Conservation (phyloP, 2,113 vertebrate genomes). For the Phalacrocorax brasilianus region DNA sequence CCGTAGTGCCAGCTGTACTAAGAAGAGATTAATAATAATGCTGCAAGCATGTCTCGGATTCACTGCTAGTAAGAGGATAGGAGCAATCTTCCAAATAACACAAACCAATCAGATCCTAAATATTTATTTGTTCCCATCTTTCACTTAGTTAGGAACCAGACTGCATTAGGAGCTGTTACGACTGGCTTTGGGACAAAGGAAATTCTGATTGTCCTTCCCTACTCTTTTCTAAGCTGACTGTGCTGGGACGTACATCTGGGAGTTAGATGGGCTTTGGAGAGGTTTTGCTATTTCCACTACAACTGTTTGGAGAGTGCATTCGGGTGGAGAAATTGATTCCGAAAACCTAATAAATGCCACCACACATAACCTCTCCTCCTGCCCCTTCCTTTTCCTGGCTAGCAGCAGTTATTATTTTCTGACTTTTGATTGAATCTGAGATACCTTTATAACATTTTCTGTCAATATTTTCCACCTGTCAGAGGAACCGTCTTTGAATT, state of each 20-base stretch:
- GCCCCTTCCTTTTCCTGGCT: neutral
- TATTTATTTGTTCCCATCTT: constrained; percentile 3
- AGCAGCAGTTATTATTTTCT: neutral
- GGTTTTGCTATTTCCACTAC: neutral
- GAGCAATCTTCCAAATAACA: neutral
- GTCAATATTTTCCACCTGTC: neutral
- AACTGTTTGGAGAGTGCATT: neutral
- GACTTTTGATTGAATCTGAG: neutral
- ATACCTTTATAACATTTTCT: neutral
- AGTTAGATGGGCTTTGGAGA: neutral
- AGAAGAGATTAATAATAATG: neutral
- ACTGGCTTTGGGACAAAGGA: constrained; percentile 1
- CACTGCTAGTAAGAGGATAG: neutral
- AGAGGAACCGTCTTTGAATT: neutral
- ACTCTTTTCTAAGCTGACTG: neutral
- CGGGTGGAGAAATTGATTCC: neutral
- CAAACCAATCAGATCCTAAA: neutral
- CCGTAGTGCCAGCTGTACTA: neutral
- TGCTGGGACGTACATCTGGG: neutral
- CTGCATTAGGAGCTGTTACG: neutral
- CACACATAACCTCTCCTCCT: neutral
- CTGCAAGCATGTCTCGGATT: neutral
- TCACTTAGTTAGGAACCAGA: constrained; percentile 10
- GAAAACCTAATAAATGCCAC: neutral
- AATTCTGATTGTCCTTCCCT: neutral